Evolutionary conservation across 1,140 invertebrate genomes (phyloP).

Genomic region (Probaryconus sp.): DNA sequence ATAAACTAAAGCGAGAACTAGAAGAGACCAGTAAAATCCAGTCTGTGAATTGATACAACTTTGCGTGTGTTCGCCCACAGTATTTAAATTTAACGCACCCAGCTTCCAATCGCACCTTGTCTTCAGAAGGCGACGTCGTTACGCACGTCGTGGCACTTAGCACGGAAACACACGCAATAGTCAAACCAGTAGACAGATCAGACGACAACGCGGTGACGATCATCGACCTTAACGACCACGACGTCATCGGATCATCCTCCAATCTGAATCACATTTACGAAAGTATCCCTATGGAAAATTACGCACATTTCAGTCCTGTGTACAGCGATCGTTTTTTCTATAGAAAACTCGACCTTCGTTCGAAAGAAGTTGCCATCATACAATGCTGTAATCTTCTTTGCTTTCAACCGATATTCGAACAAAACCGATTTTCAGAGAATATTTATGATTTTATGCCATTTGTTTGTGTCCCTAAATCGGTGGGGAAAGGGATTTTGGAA

Average conservation of each 20-base stretch:
- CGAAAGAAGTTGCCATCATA: conserved; percentile 60
- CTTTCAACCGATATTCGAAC: conserved; percentile 48
- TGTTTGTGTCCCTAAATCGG: conserved; percentile 63
- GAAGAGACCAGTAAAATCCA: conserved; percentile 61
- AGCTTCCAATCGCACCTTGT: conserved; percentile 20
- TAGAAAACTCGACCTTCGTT: conserved; percentile 56
- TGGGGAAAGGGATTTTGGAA: conserved; percentile 66
- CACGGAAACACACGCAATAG: conserved; percentile 77
- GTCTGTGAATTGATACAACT: conserved; percentile 76
- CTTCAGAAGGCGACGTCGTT: conserved; percentile 30
- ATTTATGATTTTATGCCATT: conserved; percentile 66
- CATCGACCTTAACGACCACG: conserved; percentile 13
- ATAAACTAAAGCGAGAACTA: conserved; percentile 74
- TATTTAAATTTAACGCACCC: conserved; percentile 66
- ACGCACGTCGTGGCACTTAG: conserved; percentile 38
- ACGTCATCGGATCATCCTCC: conserved; percentile 44
- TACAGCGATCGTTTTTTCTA: conserved; percentile 72
- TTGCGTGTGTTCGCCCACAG: conserved; percentile 76
- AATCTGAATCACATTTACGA: conserved; percentile 39
- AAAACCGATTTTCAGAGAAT: conserved; percentile 17
- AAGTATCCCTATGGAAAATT: conserved; percentile 8
- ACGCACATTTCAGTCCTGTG: conserved; percentile 58
- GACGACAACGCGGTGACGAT: conserved; percentile 40
- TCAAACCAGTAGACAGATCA: too few species aligned
- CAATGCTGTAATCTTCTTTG: conserved; percentile 56